Base-by-base conservation (phyloP, 2,797 vertebrate genomes). In the Brachyrhaphis roseni region DNA sequence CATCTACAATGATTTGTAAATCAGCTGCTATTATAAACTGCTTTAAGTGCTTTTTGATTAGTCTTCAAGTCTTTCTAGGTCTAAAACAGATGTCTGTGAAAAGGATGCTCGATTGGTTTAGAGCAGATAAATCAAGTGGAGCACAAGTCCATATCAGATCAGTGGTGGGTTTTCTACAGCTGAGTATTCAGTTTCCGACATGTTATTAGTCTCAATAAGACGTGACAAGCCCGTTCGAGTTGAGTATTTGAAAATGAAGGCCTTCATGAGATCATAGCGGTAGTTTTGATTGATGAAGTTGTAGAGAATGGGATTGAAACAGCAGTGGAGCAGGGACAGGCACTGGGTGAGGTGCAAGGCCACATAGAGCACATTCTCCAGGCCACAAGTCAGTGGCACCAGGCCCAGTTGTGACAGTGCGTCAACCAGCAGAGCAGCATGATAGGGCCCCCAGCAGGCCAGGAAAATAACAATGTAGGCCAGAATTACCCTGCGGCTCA, bases 241-340 rank as follows among this genome's bases (percentile, higher is more conserved):
- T 0, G 98, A 99, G 94, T 99, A 99, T 92, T 98, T 99, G 84
- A 99, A 99, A 93, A 99, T 99, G 88, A 99, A 99, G 66, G 98
- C 98, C 87, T 99, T 99, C 98, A 99, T 99, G 86, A 99, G 97
- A 94, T 99, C 97, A 0, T 99, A 98, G 90, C 97, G 96, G 92
- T 99, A 98, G 94, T 97, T 98, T 85, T 97, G 96, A 93, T 97
- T 97, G 89, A 99, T 96, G 93, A 99, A 98, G 93, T 97, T 99
- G 89, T 99, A 99, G 47, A 99, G 96, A 82, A 99, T 96, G 12
- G 98, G 98, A 90, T 99, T 99, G 92, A 98, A 94, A 0, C 98
- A 99, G 94, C 98, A 99, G 92, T 99, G 98, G 74, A 97, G 95
- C 41, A 99, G 88, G 0, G 98, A 99, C 91, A 99, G 95, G 74